phyloP scores from a whole-genome alignment of 2,113 vertebrate species.

The Dryoscopus gambensis region DNA sequence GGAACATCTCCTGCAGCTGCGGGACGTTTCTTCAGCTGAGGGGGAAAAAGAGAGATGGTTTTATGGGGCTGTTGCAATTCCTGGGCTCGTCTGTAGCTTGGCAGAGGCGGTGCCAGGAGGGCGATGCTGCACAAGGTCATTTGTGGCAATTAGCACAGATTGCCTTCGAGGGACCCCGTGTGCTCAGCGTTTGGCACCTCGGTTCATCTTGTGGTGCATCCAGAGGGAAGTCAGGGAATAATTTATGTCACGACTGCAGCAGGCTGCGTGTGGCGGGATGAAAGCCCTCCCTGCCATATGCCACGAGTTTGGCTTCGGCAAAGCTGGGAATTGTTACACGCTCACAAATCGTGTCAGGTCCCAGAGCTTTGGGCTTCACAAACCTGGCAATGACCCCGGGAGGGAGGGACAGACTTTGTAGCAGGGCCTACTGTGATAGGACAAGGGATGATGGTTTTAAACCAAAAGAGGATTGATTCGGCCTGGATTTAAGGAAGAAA shows the following conservation, averaged over 20 bases:
- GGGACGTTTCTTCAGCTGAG: background rate
- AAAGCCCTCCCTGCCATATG: background rate
- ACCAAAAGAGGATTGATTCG: background rate
- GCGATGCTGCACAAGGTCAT: background rate
- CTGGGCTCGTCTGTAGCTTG: background rate
- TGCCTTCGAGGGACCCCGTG: background rate
- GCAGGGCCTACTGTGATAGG: background rate
- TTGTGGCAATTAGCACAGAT: background rate
- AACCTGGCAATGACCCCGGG: background rate
- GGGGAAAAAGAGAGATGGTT: fast-evolving
- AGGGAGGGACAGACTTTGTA: background rate
- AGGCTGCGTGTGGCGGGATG: background rate
- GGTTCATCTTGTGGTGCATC: background rate
- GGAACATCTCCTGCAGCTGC: background rate
- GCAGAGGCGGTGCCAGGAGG: background rate
- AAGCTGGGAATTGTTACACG: background rate
- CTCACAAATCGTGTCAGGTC: fast-evolving
- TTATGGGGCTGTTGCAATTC: background rate
- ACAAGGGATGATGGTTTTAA: background rate
- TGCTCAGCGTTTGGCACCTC: background rate
- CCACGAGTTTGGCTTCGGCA: background rate
- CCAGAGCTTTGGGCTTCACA: background rate
- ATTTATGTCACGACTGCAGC: background rate
- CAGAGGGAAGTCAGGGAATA: background rate
- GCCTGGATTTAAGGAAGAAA: background rate